Evolutionary conservation across 2,113 vertebrate species (phyloP).

Genomic region (Gyps fulvus): DNA sequence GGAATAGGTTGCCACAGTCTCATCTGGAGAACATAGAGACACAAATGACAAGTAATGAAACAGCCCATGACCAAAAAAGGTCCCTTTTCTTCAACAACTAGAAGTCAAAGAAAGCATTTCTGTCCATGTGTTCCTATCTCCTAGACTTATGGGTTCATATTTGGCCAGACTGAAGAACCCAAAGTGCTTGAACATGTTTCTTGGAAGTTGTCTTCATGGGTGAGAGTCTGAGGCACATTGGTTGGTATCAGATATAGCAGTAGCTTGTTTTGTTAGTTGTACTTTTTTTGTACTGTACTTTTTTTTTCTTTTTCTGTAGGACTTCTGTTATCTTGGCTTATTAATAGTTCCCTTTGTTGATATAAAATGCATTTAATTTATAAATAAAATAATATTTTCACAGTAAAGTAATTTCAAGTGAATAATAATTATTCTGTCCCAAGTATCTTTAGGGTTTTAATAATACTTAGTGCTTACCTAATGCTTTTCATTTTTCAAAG

Average conservation of each 20-base stretch:
- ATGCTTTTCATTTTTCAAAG: slow-evolving; percentile 4
- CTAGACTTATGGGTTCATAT: neutral
- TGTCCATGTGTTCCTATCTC: neutral
- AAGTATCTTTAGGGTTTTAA: neutral
- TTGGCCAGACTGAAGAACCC: neutral
- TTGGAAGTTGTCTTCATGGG: neutral
- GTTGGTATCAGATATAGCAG: neutral
- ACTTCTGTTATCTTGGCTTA: neutral
- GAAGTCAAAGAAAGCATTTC: neutral
- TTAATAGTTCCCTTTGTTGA: neutral
- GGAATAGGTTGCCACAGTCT: neutral
- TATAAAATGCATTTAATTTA: neutral
- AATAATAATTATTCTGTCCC: neutral
- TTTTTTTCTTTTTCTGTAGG: neutral
- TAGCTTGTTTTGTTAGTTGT: neutral
- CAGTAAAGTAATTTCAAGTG: neutral
- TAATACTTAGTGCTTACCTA: neutral
- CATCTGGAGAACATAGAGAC: neutral
- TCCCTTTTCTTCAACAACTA: neutral
- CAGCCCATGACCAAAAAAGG: neutral
- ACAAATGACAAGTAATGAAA: neutral
- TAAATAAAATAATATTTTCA: slow-evolving; percentile 1
- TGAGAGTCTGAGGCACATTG: neutral
- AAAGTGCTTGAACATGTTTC: neutral
- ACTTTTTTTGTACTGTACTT: neutral